Evolutionary conservation across 1,140 invertebrate species (phyloP).

Genomic region (Patella vulgata): DNA sequence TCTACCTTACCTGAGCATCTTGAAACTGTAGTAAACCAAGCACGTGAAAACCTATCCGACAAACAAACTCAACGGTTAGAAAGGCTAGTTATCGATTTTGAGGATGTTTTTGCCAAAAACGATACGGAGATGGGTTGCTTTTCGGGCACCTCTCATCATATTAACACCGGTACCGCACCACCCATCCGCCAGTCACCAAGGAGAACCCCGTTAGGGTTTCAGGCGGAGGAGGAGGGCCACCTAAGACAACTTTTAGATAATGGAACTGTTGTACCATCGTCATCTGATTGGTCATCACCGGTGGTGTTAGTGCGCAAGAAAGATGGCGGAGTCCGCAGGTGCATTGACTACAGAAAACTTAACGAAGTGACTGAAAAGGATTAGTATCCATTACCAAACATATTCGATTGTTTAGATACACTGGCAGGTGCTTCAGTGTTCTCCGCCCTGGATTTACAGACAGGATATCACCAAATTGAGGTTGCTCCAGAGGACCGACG

Average conservation of each 20-base stretch:
- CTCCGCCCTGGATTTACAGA: conserved; percentile 15
- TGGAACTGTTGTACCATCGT: too few species aligned
- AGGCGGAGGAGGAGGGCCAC: conserved; percentile 22
- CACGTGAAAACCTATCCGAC: too few species aligned
- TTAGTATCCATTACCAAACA: conserved; percentile 68
- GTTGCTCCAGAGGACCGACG: conserved; percentile 21
- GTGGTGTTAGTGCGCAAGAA: conserved; percentile 68
- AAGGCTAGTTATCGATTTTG: not conserved
- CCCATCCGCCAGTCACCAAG: too few species aligned
- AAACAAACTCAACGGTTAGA: too few species aligned
- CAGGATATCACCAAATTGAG: conserved; percentile 25
- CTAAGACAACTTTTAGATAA: conserved; percentile 26
- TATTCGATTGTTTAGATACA: conserved; percentile 59
- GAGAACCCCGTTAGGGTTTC: too few species aligned
- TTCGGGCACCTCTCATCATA: conserved; percentile 19
- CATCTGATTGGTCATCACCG: conserved; percentile 35
- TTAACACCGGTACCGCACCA: conserved; percentile 24
- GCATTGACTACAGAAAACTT: conserved; percentile 67
- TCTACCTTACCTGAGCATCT: too few species aligned
- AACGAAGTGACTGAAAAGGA: conserved; percentile 66
- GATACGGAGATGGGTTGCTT: conserved; percentile 35
- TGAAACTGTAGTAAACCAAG: too few species aligned
- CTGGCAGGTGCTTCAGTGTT: conserved; percentile 16
- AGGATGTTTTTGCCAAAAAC: conserved; percentile 39
- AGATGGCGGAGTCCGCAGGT: conserved; percentile 64